Conservation (phyloP, 2,113 vertebrate species). For the Melierax canorus region DNA sequence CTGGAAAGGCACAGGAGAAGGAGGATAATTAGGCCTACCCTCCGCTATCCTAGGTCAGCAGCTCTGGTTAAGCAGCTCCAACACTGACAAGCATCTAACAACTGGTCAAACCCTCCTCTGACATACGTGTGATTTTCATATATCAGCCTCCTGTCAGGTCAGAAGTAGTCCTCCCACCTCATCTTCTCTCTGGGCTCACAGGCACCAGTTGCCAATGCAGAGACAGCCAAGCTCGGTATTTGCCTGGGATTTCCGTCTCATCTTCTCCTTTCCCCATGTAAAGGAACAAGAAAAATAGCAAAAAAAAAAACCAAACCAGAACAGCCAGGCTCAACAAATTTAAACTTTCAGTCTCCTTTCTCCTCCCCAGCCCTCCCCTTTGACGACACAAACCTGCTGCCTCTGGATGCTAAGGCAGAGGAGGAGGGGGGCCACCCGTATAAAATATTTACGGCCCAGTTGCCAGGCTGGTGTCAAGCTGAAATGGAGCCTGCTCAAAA, state of each 20-base stretch:
- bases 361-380: neutral
- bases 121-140: neutral
- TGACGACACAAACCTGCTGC: neutral
- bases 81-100: neutral
- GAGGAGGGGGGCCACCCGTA: constrained; percentile 55
- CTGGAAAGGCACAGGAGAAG: neutral
- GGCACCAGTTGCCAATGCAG: neutral
- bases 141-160: neutral
- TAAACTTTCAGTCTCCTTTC: neutral
- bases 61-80: neutral
- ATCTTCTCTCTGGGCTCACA: neutral
- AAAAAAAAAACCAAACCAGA: neutral
- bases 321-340: neutral
- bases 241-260: neutral
- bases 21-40: neutral
- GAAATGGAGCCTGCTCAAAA: constrained; percentile 86
- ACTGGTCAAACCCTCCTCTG: neutral
- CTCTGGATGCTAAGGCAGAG: constrained; percentile 11
- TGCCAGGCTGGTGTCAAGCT: constrained; percentile 85
- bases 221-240: neutral
- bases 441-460: constrained; percentile 84
- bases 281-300: neutral
- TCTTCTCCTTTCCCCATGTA: neutral
- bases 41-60: neutral
- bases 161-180: constrained; percentile 32